Base-by-base conservation (phyloP, 2,113 vertebrate species). In the Oncorhynchus kisutch region DNA sequence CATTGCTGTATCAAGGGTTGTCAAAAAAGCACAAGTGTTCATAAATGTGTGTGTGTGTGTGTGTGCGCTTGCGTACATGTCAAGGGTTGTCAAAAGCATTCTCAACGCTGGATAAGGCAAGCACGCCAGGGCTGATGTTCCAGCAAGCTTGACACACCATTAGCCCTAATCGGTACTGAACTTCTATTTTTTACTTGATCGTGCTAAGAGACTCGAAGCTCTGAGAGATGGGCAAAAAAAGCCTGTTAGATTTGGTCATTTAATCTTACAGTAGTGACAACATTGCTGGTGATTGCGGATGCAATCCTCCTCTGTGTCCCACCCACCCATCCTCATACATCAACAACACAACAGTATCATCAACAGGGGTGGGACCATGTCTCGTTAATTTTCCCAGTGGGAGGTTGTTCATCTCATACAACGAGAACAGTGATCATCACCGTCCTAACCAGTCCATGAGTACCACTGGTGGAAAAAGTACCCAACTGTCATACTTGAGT, bases 1-100 rank as follows among this genome's bases (percentile, higher is more conserved):
- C 84, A 89, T 88, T 77, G 88, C 86, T 83, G 88, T 85, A 88
- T 88, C 85, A 88, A 87, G 88, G 82, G 34, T 85, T 88, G 84
- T 90, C 82, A 81, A 78, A 87, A 83, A 77, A 84, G 81, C 80
- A 86, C 71, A 60, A 74, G 39, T 2, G 2, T 45, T 45, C 9
- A 45, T 45, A 45, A 80, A 78, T 78, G 85, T 84, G 39, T 11
- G 39, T 45, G 8, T 2, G 39, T 45, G 8, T 2, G 39, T 39
- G 7, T 39, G 39, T 9, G 39, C 9, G 9, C 39, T 45, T 45
- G 8, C 39, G 39, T 45, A 3, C 2, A 45, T 45, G 9, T 88
- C 84, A 88, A 87, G 88, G 83, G 34, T 85, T 88, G 84, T 90
- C 83, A 82, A 79, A 78, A 85, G 81, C 80, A 4, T 57, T 86